A percentile compares a stretch with the other conserved stretches of the same genome.
These are phyloP conservation scores for Epinotia ramella DNA, from an alignment of 2,888 invertebrate species.

Conservation along the genomic window DNA sequence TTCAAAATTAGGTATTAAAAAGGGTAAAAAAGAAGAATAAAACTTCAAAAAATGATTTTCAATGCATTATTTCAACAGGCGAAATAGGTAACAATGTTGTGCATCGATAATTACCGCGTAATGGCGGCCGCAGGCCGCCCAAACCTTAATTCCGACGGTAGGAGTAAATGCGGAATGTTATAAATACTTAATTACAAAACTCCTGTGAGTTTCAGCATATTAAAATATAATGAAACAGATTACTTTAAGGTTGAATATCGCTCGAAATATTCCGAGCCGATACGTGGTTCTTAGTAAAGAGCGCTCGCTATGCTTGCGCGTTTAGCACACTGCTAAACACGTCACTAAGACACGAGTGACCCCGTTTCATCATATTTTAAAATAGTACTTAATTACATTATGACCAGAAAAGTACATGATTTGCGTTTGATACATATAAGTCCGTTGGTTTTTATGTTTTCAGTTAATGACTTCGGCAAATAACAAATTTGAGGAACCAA, in stretches of 20 bases:
- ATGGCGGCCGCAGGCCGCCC: background rate
- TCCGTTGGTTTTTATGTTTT: background rate
- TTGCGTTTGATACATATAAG: background rate
- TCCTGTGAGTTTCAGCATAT: too few species aligned
- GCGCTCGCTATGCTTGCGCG: too few species aligned
- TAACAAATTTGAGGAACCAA: background rate
- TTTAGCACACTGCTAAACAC: too few species aligned
- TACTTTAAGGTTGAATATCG: too few species aligned
- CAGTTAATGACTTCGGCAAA: background rate
- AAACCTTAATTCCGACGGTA: background rate
- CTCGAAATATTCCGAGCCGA: too few species aligned
- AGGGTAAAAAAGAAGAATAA: background rate
- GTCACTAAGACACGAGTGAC: too few species aligned
- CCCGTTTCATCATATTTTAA: too few species aligned
- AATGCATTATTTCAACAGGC: conserved; percentile 39
- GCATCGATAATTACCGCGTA: conserved; percentile 18
- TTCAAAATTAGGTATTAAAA: background rate
- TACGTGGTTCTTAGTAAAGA: too few species aligned
- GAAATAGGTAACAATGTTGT: conserved; percentile 35
- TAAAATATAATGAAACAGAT: too few species aligned
- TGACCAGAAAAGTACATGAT: background rate
- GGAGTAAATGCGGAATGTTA: conserved; percentile 35
- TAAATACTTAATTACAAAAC: conserved; percentile 7
- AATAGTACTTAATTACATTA: background rate
- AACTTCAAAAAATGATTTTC: background rate